A percentile compares a stretch with the other conserved stretches of the same genome.
phyloP scores from a whole-genome alignment of 2,113 vertebrate species.

The Scomber scombrus region DNA sequence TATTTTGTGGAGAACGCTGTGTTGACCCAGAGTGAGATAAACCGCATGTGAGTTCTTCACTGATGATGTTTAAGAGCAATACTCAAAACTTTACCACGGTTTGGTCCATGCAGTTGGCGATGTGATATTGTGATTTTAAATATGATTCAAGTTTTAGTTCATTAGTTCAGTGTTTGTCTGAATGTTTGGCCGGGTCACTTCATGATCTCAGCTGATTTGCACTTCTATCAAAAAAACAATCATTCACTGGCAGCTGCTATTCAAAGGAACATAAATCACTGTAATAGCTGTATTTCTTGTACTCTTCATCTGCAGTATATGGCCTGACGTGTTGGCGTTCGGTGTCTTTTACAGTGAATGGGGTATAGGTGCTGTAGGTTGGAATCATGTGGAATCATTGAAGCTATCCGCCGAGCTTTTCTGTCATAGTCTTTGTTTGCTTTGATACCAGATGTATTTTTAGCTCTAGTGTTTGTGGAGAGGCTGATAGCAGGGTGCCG shows the following conservation, averaged over 20 bases:
- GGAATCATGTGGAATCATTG: slow-evolving; percentile 43
- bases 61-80: slow-evolving; percentile 5
- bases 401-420: slow-evolving; percentile 30
- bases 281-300: not conserved
- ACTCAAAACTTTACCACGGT: not conserved
- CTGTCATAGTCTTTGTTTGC: slow-evolving; percentile 48
- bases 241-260: not conserved
- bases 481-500: slow-evolving; percentile 71
- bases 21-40: slow-evolving; percentile 84
- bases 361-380: slow-evolving; percentile 14
- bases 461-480: slow-evolving; percentile 69
- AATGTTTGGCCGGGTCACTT: not conserved
- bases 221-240: not conserved
- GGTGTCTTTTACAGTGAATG: slow-evolving; percentile 16
- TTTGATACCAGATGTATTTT: slow-evolving; percentile 75
- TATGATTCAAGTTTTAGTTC: slow-evolving; percentile 5
- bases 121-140: not conserved
- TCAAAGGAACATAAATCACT: not conserved
- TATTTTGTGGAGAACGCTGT: slow-evolving; percentile 85
- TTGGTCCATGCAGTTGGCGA: not conserved
- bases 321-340: not conserved
- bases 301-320: not conserved
- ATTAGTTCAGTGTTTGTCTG: not conserved
- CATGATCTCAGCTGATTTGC: not conserved
- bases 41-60: slow-evolving; percentile 81